These are phyloP conservation scores for Danio albolineatus DNA, from an alignment of 2,797 vertebrate species.

Conservation along the genomic window DNA sequence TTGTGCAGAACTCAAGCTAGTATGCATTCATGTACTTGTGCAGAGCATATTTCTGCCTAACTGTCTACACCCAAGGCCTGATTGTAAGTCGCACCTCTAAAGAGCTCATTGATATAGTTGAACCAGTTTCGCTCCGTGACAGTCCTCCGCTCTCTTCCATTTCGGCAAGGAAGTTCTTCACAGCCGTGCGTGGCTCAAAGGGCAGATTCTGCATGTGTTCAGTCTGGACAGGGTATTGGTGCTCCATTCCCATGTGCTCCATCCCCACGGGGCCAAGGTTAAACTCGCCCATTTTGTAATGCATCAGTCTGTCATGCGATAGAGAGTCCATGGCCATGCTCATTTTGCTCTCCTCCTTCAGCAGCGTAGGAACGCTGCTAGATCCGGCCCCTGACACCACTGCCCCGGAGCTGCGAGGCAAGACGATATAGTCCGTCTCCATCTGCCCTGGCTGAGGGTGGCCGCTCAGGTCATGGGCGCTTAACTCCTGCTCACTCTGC, in stretches of 20 bases:
- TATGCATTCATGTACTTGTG: neutral
- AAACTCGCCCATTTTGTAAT: constrained; percentile 98
- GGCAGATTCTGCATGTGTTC: constrained; percentile 97
- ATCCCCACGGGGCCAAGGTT: constrained; percentile 90
- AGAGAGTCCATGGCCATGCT: constrained; percentile 96
- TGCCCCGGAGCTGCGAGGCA: constrained; percentile 84
- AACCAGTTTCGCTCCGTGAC: constrained; percentile 96
- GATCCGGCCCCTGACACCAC: constrained; percentile 66
- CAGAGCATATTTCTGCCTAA: neutral
- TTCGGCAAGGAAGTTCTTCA: constrained; percentile 99
- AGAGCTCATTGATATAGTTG: constrained; percentile 99
- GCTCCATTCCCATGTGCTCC: constrained; percentile 98
- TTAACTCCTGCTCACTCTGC: constrained; percentile 91
- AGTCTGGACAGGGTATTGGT: constrained; percentile 82
- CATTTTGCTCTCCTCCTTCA: constrained; percentile 96
- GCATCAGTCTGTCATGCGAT: constrained; percentile 94
- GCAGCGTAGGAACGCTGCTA: constrained; percentile 86
- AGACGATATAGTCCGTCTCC: constrained; percentile 98
- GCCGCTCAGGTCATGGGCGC: constrained; percentile 86
- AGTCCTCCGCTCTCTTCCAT: constrained; percentile 94
- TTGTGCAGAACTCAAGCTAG: neutral
- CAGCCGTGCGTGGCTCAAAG: constrained; percentile 96
- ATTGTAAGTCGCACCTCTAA: constrained; percentile 87
- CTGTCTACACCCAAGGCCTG: neutral
- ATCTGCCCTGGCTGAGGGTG: constrained; percentile 86